Base-by-base conservation (phyloP, 2,797 vertebrate genomes). In the Chromobotia macracanthus region DNA sequence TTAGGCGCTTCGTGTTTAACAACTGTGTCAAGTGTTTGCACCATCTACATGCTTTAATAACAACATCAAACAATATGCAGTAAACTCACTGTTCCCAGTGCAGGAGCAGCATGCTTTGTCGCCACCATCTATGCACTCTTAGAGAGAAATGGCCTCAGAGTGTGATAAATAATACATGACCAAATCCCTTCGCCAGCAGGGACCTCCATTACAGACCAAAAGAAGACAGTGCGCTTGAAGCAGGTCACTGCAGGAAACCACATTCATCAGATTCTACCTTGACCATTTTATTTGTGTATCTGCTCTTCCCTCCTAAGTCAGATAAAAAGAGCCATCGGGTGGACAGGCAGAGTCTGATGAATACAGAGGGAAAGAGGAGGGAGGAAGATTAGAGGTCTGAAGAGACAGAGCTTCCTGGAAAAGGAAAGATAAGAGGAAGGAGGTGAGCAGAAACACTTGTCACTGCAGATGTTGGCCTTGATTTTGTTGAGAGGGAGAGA, bases 361-460 rank as follows among this genome's bases (percentile, higher is more conserved):
- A 82, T 82, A 72, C 56, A 84, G 68, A 64, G 70, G 77, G 60
- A 63, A 79, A 41, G 79, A 82, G 81, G 7, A 72, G 72, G 75
- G 44, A 74, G 80, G 83, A 38, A 75, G 75, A 84, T 74, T 65
- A 79, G 77, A 75, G 68, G 64, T 41, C 38, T 69, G 67, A 91
- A 91, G 90, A 83, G 81, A 70, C 82, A 83, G 86, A 92, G 89
- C 89, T 90, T 89, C 90, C 92, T 92, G 93, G 89, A 84, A 88
- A 90, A 89, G 90, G 88, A 89, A 82, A 93, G 95, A 95, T 95
- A 96, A 96, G 94, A 91, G 80, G 84, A 88, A 90, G 92, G 92
- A 93, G 93, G 94, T 95, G 94, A 95, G 93, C 91, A 91, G 90
- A 91, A 94, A 93, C 93, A 94, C 93, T 94, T 93, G 93, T 94